Percentiles rank a stretch among this genome's conserved stretches.
Evolutionary conservation across 2,797 vertebrate species (phyloP).

Genomic region (Propithecus deckenii): DNA sequence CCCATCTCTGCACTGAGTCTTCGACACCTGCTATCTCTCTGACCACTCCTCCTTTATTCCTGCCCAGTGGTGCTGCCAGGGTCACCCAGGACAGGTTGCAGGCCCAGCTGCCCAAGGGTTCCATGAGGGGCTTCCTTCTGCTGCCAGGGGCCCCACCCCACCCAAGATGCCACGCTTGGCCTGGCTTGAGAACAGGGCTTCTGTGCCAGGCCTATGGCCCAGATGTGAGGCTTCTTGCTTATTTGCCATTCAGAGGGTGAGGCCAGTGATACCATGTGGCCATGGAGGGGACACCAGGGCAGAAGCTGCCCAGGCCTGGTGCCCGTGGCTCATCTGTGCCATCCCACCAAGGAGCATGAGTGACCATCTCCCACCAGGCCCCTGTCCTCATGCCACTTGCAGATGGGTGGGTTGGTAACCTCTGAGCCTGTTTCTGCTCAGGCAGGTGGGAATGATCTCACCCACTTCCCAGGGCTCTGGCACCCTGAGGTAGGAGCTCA

Average conservation of each 20-base stretch:
- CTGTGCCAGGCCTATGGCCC: neutral
- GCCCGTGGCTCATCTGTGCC: neutral
- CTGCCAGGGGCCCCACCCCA: neutral
- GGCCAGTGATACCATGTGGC: no score
- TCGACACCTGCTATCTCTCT: neutral
- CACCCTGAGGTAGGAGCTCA: neutral
- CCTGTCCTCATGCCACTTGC: neutral
- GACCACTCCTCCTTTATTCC: neutral
- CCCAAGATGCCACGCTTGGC: neutral
- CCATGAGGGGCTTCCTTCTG: neutral
- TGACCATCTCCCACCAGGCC: neutral
- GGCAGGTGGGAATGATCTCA: no score
- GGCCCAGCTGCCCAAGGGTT: neutral
- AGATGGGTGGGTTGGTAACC: accelerated
- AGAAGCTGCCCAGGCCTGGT: neutral
- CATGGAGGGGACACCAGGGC: neutral
- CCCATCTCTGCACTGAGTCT: neutral
- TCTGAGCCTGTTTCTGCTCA: neutral
- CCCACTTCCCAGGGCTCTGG: neutral
- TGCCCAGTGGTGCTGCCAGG: neutral
- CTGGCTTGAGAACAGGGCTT: neutral
- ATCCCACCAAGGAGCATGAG: neutral
- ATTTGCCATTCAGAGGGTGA: neutral
- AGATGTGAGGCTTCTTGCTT: neutral
- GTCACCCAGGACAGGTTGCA: neutral